These are phyloP conservation scores for Passer domesticus DNA, from an alignment of 2,113 vertebrate species.

Conservation along the genomic window DNA sequence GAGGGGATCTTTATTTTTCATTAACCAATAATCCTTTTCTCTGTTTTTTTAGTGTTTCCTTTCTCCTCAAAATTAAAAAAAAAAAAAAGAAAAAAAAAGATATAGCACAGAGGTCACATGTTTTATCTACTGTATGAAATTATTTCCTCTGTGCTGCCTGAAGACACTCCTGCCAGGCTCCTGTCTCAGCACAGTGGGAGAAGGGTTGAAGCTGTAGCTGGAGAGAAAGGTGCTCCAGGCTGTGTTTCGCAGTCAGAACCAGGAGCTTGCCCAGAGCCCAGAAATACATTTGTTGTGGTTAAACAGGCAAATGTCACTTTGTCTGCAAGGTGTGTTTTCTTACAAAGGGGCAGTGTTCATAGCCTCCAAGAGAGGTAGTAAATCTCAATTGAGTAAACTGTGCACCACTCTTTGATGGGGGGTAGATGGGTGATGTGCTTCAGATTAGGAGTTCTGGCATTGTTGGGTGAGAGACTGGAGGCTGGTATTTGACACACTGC, in stretches of 20 bases:
- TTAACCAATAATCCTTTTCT: neutral
- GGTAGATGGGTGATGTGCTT: neutral
- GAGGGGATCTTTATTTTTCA: slow-evolving; percentile 28
- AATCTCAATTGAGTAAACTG: neutral
- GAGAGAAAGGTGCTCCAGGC: neutral
- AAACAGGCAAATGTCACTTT: neutral
- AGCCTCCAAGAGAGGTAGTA: neutral
- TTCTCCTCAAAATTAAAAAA: neutral
- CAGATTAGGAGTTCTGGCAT: neutral
- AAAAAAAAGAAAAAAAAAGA: neutral
- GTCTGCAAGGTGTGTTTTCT: neutral
- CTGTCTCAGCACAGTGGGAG: neutral
- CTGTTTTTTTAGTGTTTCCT: neutral
- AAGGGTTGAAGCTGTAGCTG: neutral
- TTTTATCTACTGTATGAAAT: neutral
- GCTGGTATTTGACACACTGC: neutral
- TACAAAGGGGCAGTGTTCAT: neutral
- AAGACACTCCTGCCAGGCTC: neutral
- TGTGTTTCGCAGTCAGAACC: neutral
- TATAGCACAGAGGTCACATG: neutral
- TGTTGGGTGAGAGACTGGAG: neutral
- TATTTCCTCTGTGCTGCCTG: neutral
- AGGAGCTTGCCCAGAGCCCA: neutral
- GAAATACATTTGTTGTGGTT: neutral
- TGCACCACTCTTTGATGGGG: neutral